Percentiles rank a stretch among this genome's conserved stretches.
Evolutionary conservation across 2,113 vertebrate species (phyloP).

Genomic region (Amblyornis subalaris): DNA sequence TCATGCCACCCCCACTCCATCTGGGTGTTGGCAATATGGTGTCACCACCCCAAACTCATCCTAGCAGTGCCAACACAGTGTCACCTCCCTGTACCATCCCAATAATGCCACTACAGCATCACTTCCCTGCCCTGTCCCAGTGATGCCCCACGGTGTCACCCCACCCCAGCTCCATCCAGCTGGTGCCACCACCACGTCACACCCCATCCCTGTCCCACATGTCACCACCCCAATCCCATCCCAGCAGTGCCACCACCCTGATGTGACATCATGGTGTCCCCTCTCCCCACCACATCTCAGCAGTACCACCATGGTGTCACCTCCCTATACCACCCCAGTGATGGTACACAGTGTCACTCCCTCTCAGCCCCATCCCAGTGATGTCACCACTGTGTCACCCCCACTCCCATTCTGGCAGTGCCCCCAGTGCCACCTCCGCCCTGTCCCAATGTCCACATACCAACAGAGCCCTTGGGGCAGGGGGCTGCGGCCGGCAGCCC

Average conservation of each 20-base stretch:
- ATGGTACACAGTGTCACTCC: neutral
- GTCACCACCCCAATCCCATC: neutral
- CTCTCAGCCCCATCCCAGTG: neutral
- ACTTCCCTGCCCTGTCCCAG: neutral
- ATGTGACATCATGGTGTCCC: neutral
- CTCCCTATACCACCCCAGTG: neutral
- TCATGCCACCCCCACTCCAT: too few relatives aligned
- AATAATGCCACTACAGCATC: neutral
- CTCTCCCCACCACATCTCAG: too few relatives aligned
- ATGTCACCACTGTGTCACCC: neutral
- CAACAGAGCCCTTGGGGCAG: constrained; percentile 88
- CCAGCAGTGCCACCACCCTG: neutral
- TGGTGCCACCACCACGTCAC: neutral
- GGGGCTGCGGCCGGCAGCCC: constrained; percentile 89
- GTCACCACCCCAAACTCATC: neutral
- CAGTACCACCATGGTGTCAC: neutral
- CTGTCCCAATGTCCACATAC: constrained; percentile 43
- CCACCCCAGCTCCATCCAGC: neutral
- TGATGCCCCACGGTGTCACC: neutral
- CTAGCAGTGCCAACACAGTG: too few relatives aligned
- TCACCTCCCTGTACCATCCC: neutral
- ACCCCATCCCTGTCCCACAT: neutral
- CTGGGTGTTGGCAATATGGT: neutral
- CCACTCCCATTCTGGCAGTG: neutral
- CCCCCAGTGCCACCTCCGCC: neutral